phyloP scores from a whole-genome alignment of 2,888 invertebrate genomes.

The Andrena bicolor region DNA sequence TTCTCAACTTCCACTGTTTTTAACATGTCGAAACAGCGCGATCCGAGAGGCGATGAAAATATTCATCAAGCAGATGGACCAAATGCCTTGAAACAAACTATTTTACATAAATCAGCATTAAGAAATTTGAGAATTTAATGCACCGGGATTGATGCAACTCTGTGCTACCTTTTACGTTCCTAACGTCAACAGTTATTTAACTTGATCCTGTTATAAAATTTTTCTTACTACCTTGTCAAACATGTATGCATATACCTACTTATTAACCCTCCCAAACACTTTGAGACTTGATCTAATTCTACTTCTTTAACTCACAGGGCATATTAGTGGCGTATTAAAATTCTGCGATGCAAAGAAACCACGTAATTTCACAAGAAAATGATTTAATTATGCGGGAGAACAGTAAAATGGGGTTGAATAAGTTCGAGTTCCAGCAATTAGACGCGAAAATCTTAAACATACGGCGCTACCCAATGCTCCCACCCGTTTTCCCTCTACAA shows the following conservation, averaged over 20 bases:
- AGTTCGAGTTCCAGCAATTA: conserved; percentile 50
- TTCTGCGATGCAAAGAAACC: background rate
- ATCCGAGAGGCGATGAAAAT: too few species aligned
- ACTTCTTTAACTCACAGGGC: background rate
- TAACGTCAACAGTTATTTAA: too few species aligned
- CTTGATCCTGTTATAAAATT: too few species aligned
- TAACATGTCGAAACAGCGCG: too few species aligned
- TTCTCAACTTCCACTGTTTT: too few species aligned
- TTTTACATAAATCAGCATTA: too few species aligned
- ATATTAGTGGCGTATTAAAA: background rate
- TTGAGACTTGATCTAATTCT: background rate
- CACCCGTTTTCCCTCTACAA: conserved; percentile 57
- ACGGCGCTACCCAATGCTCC: conserved; percentile 48
- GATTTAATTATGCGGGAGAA: background rate
- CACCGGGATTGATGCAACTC: too few species aligned
- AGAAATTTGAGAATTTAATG: too few species aligned
- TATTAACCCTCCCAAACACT: background rate
- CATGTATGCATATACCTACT: background rate
- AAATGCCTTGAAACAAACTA: too few species aligned
- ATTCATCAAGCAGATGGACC: too few species aligned
- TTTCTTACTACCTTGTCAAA: background rate
- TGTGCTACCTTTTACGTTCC: too few species aligned
- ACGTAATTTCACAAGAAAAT: background rate
- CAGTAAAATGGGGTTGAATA: conserved; percentile 37
- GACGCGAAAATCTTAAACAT: conserved; percentile 64